phyloP scores from a whole-genome alignment of 2,113 vertebrate genomes.

The Pavo muticus region DNA sequence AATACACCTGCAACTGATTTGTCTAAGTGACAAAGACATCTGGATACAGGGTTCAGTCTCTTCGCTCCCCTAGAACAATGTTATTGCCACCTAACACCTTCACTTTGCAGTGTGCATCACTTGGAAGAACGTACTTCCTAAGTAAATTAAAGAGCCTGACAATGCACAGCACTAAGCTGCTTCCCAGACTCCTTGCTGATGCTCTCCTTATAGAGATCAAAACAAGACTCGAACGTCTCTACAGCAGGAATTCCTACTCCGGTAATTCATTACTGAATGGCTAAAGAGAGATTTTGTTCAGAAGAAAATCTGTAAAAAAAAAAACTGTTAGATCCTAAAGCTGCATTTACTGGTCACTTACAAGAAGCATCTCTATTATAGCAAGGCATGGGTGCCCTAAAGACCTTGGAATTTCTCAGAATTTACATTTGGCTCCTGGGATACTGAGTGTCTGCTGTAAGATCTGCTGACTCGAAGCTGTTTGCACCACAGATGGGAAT shows the following conservation, averaged over 20 bases:
- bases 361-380: fast-evolving
- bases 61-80: neutral
- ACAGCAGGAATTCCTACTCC: neutral
- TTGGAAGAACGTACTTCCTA: neutral
- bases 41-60: neutral
- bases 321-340: neutral
- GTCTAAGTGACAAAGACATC: neutral
- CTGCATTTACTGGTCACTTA: neutral
- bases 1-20: neutral
- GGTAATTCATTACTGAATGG: neutral
- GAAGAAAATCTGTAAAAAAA: neutral
- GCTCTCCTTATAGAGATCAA: neutral
- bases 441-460: neutral
- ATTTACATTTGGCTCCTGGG: neutral
- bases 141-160: neutral
- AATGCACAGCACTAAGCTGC: neutral
- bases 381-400: neutral
- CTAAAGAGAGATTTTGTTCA: neutral
- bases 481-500: neutral
- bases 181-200: neutral
- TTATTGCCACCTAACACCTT: neutral
- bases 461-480: neutral
- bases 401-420: neutral
- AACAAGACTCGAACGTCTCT: neutral
- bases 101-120: neutral